Conservation (phyloP, 2,888 invertebrate genomes). For the Sarcophaga carnaria region DNA sequence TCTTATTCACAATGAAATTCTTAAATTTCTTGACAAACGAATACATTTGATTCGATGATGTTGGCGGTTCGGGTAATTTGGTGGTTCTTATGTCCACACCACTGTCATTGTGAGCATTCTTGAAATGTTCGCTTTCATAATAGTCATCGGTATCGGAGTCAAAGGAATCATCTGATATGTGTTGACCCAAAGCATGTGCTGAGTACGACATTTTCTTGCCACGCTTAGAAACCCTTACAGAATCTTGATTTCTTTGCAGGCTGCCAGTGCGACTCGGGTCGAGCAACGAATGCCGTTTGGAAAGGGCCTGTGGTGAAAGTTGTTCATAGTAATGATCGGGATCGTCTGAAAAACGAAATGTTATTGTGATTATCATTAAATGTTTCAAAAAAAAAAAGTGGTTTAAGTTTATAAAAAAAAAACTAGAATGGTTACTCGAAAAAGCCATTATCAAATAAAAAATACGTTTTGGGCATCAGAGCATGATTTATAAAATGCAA, state of each 20-base stretch:
- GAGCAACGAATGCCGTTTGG: conserved; percentile 75
- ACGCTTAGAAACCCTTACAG: conserved; percentile 72
- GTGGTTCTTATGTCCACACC: conserved; percentile 83
- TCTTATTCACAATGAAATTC: conserved; percentile 83
- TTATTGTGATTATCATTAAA: background rate
- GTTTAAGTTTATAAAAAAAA: no score
- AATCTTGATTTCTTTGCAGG: conserved; percentile 72
- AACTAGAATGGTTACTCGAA: background rate
- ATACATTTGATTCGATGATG: conserved; percentile 84
- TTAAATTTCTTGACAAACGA: conserved; percentile 87
- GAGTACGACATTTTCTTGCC: conserved; percentile 75
- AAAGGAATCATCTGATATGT: conserved; percentile 84
- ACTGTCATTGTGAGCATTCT: conserved; percentile 82
- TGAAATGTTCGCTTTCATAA: conserved; percentile 81
- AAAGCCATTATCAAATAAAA: conserved; percentile 7
- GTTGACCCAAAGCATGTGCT: conserved; percentile 75
- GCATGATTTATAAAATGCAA: no score
- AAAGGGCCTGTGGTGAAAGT: conserved; percentile 80
- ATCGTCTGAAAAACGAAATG: conserved; percentile 83
- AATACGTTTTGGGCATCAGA: no score
- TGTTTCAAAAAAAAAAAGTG: background rate
- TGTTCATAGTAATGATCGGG: conserved; percentile 88
- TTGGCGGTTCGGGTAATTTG: conserved; percentile 85
- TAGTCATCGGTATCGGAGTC: conserved; percentile 85
- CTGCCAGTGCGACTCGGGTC: conserved; percentile 71